Base-by-base conservation (phyloP, 92 coral and sea anemone genomes). In the Meandrina meandrites region DNA sequence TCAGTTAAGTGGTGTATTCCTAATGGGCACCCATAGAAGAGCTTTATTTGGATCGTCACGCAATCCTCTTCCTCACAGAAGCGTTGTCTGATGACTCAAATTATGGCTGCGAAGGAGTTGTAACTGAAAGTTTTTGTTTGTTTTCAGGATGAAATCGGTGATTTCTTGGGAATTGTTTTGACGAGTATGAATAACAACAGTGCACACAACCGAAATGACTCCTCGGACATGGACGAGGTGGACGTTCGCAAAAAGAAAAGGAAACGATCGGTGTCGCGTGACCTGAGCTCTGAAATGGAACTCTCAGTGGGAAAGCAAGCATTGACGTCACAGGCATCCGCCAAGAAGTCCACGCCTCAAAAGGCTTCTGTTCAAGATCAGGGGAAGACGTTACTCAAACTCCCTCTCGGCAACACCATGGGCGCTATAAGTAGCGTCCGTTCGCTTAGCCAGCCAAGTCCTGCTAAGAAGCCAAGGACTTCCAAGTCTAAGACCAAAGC, bases 61-160 rank as follows among this genome's bases (percentile, higher is more conserved):
- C 67, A 58, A 58, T 58, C 12, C 57, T 12, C 21, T 56, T 56
- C 9, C 8, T 22, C 67, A 11, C n/a, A 58, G 27, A 21, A 22
- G 24, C 67, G 67, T 58, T 58, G 67, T 24, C 27, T 21, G 11
- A 58, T 28, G n/a, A 4, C n/a, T 21, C n/a, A 58, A 21, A 15
- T 58, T 58, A 58, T 21, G 68, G 53, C 53, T 9, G 14, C 53
- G 45, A 48, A 48, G 53, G 12, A 48, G 53, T 7, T 74, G 30
- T 87, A 11, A 35, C 54, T 19, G 36, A 71, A 50, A 13, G 31
- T 34, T 18, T 37, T 17, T 40, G 48, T 75, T 81, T 66, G 15
- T 71, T 87, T 76, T 58, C 57, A 97, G 99, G 99, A 97, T 57
- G 97, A 97, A 80, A 97, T 97, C 69, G 99, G 99, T 24, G 99